phyloP scores from a whole-genome alignment of 2,888 invertebrate genomes.

The Apotomis betuletana region DNA sequence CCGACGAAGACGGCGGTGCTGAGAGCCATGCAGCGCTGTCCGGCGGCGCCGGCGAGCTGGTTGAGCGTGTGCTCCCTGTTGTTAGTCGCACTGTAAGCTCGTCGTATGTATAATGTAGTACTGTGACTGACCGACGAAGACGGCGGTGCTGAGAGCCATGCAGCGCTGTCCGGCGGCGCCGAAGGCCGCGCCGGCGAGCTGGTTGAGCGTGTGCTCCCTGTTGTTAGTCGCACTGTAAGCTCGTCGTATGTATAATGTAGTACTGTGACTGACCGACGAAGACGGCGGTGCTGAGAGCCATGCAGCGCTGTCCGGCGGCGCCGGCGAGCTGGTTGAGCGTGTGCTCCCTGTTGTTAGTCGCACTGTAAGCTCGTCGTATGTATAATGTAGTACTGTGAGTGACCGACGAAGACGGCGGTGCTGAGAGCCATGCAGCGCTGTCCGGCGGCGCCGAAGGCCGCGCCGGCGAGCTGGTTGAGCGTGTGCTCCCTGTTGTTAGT shows the following conservation, averaged over 20 bases:
- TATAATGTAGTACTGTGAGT: conserved; percentile 74
- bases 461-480: conserved; percentile 95
- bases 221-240: too few species aligned
- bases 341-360: conserved; percentile 87
- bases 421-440: conserved; percentile 92
- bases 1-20: conserved; percentile 97
- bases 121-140: conserved; percentile 87
- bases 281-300: conserved; percentile 72
- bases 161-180: conserved; percentile 99
- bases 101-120: too few species aligned
- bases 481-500: conserved; percentile 98
- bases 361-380: too few species aligned
- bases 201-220: conserved; percentile 97
- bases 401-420: conserved; percentile 56
- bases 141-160: conserved; percentile 82
- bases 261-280: conserved; percentile 74
- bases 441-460: conserved; percentile 99
- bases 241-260: too few species aligned
- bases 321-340: conserved; percentile 96
- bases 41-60: conserved; percentile 96
- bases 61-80: conserved; percentile 97
- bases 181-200: conserved; percentile 96
- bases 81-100: too few species aligned
- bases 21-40: too few species aligned
- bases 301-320: conserved; percentile 99